Evolutionary conservation across 2,113 vertebrate genomes (phyloP).

Genomic region (Psilopsiagon aurifrons): DNA sequence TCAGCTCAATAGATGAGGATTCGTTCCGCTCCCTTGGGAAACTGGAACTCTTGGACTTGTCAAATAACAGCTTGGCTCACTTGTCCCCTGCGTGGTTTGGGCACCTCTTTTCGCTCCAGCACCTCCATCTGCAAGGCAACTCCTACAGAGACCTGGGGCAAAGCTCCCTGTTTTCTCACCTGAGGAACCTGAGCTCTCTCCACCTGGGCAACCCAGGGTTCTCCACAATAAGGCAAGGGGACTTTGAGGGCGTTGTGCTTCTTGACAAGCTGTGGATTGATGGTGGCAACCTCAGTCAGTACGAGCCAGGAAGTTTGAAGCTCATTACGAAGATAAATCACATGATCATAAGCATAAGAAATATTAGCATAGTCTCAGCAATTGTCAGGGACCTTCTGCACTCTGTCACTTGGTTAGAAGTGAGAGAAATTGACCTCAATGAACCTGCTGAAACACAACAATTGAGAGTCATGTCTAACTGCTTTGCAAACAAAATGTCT

Average conservation of each 20-base stretch:
- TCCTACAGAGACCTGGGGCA: constrained; percentile 73
- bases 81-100: constrained; percentile 80
- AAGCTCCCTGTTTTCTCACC: constrained; percentile 69
- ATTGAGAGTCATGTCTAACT: neutral
- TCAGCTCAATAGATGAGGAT: constrained; percentile 69
- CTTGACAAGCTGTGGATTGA: constrained; percentile 75
- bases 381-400: constrained; percentile 70
- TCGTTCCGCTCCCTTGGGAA: constrained; percentile 69
- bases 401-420: constrained; percentile 48
- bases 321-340: constrained; percentile 37
- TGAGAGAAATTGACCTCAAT: constrained; percentile 51
- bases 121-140: constrained; percentile 79
- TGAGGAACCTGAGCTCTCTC: constrained; percentile 72
- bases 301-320: constrained; percentile 54
- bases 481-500: constrained; percentile 32
- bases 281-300: constrained; percentile 61
- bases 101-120: constrained; percentile 71
- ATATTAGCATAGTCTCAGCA: neutral
- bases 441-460: neutral
- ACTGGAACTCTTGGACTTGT: constrained; percentile 81
- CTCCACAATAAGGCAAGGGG: constrained; percentile 34
- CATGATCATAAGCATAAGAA: constrained; percentile 57
- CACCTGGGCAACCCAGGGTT: constrained; percentile 71
- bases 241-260: constrained; percentile 75
- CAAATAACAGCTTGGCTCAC: constrained; percentile 72